Conservation (phyloP, 2,888 invertebrate species). For the Agrilus biguttatus region DNA sequence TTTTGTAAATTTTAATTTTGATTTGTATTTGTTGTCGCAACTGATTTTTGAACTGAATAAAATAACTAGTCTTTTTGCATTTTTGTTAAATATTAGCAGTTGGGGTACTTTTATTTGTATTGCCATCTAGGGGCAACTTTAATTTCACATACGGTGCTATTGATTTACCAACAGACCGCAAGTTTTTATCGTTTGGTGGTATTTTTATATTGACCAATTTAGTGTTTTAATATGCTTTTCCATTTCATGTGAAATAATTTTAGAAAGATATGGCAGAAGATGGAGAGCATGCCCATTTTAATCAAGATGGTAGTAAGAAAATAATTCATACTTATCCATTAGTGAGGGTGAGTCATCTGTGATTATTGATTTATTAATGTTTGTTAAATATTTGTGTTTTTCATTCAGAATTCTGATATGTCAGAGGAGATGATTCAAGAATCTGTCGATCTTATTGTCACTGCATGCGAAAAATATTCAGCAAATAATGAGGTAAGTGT, state of each 20-base stretch:
- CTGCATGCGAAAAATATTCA: slow-evolving; percentile 84
- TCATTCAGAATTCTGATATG: slow-evolving; percentile 76
- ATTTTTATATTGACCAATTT: not conserved
- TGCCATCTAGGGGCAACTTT: too few relatives aligned
- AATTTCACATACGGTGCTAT: too few relatives aligned
- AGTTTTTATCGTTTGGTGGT: not conserved
- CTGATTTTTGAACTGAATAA: too few relatives aligned
- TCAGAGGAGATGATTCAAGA: slow-evolving; percentile 83
- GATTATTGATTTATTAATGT: slow-evolving; percentile 12
- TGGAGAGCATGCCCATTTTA: slow-evolving; percentile 9
- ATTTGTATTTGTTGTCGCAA: too few relatives aligned
- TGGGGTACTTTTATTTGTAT: too few relatives aligned
- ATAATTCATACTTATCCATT: slow-evolving; percentile 69
- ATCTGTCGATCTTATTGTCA: slow-evolving; percentile 79
- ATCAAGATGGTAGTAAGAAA: slow-evolving; percentile 44
- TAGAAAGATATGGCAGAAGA: slow-evolving; percentile 10
- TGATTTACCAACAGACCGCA: not conserved
- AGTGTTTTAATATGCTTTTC: not conserved
- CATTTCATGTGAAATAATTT: not conserved
- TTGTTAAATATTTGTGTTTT: slow-evolving; percentile 4
- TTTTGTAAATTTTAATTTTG: too few relatives aligned
- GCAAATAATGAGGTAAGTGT: slow-evolving; percentile 62
- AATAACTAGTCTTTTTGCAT: too few relatives aligned
- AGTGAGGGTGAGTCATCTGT: slow-evolving; percentile 48
- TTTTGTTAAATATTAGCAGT: too few relatives aligned